Percentiles rank a stretch among this genome's conserved stretches.
phyloP scores from a whole-genome alignment of 2,888 invertebrate species.

The Junonia oenone region DNA sequence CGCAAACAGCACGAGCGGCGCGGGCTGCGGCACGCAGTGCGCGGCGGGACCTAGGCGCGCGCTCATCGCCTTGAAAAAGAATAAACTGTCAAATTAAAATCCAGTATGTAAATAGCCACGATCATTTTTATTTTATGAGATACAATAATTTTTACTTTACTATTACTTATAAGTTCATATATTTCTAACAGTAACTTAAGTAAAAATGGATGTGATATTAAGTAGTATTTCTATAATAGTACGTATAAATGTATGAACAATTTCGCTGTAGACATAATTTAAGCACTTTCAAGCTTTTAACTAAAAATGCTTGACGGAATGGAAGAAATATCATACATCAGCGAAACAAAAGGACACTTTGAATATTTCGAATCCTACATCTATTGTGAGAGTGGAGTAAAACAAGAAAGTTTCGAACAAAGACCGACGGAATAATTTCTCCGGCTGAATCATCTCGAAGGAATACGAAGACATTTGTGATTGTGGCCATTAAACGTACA shows the following conservation, averaged over 20 bases:
- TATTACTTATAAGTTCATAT: no score
- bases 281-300: background rate
- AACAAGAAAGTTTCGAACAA: constrained; percentile 58
- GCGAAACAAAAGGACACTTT: constrained; percentile 17
- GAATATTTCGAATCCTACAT: constrained; percentile 30
- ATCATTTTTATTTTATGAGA: no score
- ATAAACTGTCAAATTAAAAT: no score
- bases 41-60: no score
- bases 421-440: constrained; percentile 53
- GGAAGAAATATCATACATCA: constrained; percentile 14
- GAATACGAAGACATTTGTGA: constrained; percentile 29
- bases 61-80: no score
- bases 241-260: background rate
- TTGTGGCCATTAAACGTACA: constrained; percentile 35
- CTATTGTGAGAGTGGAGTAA: constrained; percentile 37
- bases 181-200: no score
- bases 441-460: constrained; percentile 45
- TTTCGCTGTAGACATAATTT: background rate
- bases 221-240: background rate
- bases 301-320: constrained; percentile 2
- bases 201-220: background rate
- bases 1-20: no score
- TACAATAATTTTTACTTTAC: no score
- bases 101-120: no score
- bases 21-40: no score